These are phyloP conservation scores for Bombus polaris DNA, from an alignment of 1,140 invertebrate species.

Conservation along the genomic window DNA sequence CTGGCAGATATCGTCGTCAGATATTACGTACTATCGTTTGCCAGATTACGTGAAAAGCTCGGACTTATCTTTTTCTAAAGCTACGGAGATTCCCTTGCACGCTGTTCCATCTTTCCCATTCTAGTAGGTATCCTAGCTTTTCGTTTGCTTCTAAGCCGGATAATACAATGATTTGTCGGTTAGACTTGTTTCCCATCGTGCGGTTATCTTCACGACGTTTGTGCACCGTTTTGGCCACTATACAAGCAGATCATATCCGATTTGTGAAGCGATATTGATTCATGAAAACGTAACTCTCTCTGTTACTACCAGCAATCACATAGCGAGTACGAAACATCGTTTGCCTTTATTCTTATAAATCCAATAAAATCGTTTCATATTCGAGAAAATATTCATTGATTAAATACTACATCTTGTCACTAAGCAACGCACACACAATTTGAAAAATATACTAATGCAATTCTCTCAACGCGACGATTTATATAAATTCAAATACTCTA, in stretches of 20 bases:
- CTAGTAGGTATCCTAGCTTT: not conserved
- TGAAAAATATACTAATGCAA: too few species aligned
- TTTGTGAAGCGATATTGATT: not conserved
- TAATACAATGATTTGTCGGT: slow-evolving; percentile 19
- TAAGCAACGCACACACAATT: too few species aligned
- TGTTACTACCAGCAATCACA: not conserved
- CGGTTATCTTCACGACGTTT: not conserved
- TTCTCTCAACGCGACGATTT: too few species aligned
- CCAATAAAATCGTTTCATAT: too few species aligned
- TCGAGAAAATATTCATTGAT: too few species aligned
- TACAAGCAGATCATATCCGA: not conserved
- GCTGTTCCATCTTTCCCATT: not conserved
- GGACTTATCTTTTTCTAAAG: slow-evolving; percentile 23
- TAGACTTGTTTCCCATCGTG: not conserved
- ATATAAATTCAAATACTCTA: too few species aligned
- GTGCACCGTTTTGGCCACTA: not conserved
- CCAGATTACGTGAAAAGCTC: not conserved
- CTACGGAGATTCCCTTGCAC: not conserved
- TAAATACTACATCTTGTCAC: too few species aligned
- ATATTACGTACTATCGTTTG: not conserved
- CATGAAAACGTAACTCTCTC: not conserved
- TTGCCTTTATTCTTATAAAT: too few species aligned
- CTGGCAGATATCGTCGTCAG: not conserved
- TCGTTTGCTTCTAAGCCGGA: slow-evolving; percentile 16
- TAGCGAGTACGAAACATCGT: too few species aligned